These are phyloP conservation scores for Megaceryle alcyon DNA, from an alignment of 2,797 vertebrate species.

Conservation along the genomic window DNA sequence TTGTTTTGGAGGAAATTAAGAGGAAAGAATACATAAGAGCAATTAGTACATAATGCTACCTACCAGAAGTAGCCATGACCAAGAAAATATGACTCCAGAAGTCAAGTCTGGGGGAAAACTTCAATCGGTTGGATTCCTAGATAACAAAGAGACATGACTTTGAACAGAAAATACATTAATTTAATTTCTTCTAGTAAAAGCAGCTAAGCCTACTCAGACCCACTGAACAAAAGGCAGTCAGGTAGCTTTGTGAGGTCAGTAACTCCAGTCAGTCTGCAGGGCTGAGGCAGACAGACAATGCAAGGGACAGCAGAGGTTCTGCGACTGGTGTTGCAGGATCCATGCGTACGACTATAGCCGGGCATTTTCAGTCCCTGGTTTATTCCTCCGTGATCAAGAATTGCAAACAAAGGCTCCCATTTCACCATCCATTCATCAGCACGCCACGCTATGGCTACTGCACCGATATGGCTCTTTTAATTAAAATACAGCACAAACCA, in stretches of 20 bases:
- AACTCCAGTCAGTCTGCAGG: neutral
- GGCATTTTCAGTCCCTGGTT: neutral
- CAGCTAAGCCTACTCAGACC: neutral
- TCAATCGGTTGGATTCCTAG: constrained; percentile 26
- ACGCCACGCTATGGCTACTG: fast-evolving
- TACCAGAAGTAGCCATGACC: constrained; percentile 84
- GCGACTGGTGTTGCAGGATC: neutral
- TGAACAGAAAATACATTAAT: neutral
- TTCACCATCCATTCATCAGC: neutral
- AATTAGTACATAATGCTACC: neutral
- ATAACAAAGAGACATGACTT: constrained; percentile 11
- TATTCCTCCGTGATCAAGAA: fast-evolving
- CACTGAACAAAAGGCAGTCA: neutral
- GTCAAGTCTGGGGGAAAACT: constrained; percentile 7
- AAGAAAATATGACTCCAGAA: constrained; percentile 60
- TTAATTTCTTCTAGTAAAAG: neutral
- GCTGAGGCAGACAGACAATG: neutral
- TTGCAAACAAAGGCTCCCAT: neutral
- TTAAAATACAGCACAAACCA: neutral
- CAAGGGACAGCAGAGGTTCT: neutral
- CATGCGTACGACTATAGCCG: fast-evolving
- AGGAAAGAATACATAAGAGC: neutral
- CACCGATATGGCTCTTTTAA: fast-evolving
- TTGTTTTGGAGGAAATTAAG: fast-evolving
- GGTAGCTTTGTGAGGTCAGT: neutral